Percentiles rank a stretch among this genome's conserved stretches.
Evolutionary conservation across 2,113 vertebrate species (phyloP).

Genomic region (Podilymbus podiceps): DNA sequence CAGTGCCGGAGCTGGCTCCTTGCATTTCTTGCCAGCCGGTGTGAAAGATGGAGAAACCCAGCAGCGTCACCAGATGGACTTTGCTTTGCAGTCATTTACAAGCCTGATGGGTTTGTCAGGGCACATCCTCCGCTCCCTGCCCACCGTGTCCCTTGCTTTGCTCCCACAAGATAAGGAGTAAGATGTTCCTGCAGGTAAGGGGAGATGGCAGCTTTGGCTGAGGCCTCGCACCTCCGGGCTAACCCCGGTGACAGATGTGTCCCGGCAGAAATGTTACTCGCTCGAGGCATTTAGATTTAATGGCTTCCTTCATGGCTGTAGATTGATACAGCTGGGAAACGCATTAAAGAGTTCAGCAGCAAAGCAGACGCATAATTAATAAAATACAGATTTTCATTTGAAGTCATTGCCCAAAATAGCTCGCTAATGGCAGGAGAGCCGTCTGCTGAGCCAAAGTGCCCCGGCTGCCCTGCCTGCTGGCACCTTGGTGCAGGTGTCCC

Average conservation of each 20-base stretch:
- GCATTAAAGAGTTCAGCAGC: slow-evolving; percentile 51
- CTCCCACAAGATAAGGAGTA: neutral
- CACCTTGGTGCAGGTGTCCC: neutral
- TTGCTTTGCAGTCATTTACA: neutral
- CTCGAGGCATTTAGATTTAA: neutral
- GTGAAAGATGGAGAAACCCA: neutral
- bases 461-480: neutral
- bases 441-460: neutral
- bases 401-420: slow-evolving; percentile 60
- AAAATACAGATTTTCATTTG: slow-evolving; percentile 71
- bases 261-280: neutral
- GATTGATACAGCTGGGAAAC: slow-evolving; percentile 59
- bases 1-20: neutral
- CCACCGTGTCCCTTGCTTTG: neutral
- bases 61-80: slow-evolving; percentile 35
- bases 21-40: neutral
- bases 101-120: neutral
- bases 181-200: neutral
- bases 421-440: neutral
- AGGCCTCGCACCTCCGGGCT: rapidly evolving
- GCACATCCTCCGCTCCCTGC: neutral
- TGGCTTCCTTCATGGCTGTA: neutral
- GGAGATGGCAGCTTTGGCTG: neutral
- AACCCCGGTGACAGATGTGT: neutral
- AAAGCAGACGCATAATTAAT: slow-evolving; percentile 67